Evolutionary conservation across 2,797 vertebrate genomes (phyloP), one percentile per base, ranked within the genome.

Genomic region (Triplophysa bombifrons): DNA sequence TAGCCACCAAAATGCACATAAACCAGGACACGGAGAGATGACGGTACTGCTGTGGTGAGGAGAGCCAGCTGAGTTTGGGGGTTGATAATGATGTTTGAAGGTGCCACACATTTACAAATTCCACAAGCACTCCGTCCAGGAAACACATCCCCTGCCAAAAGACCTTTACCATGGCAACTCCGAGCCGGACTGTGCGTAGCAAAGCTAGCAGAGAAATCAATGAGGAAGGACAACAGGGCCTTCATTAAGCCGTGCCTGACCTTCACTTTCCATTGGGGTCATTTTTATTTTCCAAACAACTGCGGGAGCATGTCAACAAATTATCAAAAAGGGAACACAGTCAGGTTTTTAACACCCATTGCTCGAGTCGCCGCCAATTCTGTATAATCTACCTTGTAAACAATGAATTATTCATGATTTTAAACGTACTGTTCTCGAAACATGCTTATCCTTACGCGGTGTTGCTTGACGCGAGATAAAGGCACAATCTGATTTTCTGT

Each of bases 321-420:
- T 90, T 88, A 91, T 90, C 87, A 88, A 87, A 89, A 84, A 68
- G 53, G 53, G 64, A 88, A 82, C 83, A 64, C 64, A 61, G 63
- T 78, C 83, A 84, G 83, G 88, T 88, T 91, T 92, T 89, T 75
- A 87, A 85, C 76, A 89, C 76, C 89, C 87, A 80, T 67, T 48
- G 25, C 72, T 22, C 71, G 76, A 85, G 83, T 76, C 80, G 84
- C 87, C 87, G 83, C 73, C 83, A 83, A 78, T 80, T 82, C 84
- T 86, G 84, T 84, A 86, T 81, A 85, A 83, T 88, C 86, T 88
- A 87, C 86, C 84, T 77, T 53, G 86, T 88, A 89, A 91, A 90
- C 86, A 90, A 90, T 91, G 89, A 91, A 92, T 91, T 82, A 91
- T 91, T 92, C 88, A 93, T 34, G 44, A 84, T 86, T 80, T 85